Conservation (phyloP, 2,888 invertebrate species). For the Drosophila rellima region DNA sequence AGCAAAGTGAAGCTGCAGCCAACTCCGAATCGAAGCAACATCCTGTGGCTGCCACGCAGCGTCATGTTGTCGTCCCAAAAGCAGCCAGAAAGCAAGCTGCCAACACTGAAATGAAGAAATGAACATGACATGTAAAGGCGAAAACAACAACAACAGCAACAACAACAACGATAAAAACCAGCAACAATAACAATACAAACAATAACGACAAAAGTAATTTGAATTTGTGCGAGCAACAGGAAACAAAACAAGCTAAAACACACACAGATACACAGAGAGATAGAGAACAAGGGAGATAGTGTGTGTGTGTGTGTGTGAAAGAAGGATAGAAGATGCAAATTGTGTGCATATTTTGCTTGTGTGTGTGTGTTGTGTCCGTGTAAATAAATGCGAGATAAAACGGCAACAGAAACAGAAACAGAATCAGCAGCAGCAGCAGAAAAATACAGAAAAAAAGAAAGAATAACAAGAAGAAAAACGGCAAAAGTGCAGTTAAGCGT, state of each 20-base stretch:
- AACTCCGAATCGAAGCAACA: conserved; percentile 39
- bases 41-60: conserved; percentile 50
- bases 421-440: conserved; percentile 20
- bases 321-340: conserved; percentile 50
- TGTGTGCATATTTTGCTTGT: conserved; percentile 64
- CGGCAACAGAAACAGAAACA: conserved; percentile 31
- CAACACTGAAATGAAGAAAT: conserved; percentile 59
- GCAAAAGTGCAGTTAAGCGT: conserved; percentile 76
- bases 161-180: conserved; percentile 5
- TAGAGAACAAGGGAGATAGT: background rate
- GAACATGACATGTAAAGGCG: conserved; percentile 50
- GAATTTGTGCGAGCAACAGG: conserved; percentile 65
- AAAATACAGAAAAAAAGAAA: conserved; percentile 31
- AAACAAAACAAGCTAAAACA: conserved; percentile 44
- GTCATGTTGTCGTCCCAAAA: conserved; percentile 41
- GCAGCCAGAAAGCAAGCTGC: conserved; percentile 28
- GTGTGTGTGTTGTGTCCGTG: conserved; percentile 46
- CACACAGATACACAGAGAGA: conserved; percentile 16
- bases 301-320: conserved; percentile 3
- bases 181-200: conserved; percentile 52
- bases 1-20: conserved; percentile 46
- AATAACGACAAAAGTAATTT: conserved; percentile 70
- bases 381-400: conserved; percentile 73
- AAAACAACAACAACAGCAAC: conserved; percentile 23
- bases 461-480: conserved; percentile 44